phyloP scores from a whole-genome alignment of 2,797 vertebrate genomes.

The Prionace glauca region DNA sequence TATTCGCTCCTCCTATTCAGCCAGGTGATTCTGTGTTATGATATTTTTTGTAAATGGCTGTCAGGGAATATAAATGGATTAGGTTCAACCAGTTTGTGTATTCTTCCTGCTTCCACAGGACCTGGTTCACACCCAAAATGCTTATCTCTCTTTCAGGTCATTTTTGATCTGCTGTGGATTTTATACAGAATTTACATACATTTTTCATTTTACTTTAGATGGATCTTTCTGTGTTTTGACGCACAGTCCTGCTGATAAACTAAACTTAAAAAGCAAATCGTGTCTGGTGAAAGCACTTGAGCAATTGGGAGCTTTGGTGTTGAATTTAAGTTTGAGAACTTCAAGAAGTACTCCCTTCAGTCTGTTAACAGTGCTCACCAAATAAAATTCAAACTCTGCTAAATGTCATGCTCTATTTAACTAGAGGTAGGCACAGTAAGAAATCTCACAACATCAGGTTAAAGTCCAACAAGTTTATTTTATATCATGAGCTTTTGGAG shows the following conservation, averaged over 20 bases:
- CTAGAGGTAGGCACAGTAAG: neutral
- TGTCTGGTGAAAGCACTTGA: neutral
- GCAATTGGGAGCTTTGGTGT: neutral
- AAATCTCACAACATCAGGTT: too few relatives aligned
- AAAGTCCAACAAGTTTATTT: too few relatives aligned
- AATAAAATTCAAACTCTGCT: neutral
- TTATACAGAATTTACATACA: neutral
- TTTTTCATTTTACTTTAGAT: neutral
- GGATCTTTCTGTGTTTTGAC: neutral
- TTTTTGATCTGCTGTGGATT: neutral
- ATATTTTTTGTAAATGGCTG: neutral
- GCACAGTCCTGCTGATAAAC: neutral
- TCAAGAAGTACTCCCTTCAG: neutral
- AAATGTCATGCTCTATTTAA: neutral
- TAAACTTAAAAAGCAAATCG: neutral
- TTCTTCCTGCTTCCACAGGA: neutral
- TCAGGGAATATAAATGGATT: neutral
- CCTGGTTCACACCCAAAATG: neutral
- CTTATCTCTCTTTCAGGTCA: neutral
- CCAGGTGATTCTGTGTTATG: neutral
- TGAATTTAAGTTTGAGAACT: neutral
- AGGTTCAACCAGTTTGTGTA: neutral
- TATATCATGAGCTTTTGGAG: too few relatives aligned
- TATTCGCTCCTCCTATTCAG: neutral
- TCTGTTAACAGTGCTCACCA: neutral